Base-by-base conservation (phyloP, 2,888 invertebrate species). In the Hypomecis atomaria region DNA sequence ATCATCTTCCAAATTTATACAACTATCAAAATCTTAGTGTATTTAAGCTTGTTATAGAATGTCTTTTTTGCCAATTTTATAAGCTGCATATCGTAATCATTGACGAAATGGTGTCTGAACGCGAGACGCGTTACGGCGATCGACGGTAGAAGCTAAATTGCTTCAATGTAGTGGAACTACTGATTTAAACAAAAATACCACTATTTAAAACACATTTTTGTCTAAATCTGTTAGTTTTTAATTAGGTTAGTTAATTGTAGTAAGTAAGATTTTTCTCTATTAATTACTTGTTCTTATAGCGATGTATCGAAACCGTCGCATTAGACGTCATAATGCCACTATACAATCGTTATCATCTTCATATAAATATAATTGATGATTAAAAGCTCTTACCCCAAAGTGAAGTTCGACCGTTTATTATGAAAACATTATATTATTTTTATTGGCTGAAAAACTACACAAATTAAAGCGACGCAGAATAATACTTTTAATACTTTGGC, bases 1-100 rank as follows among this genome's bases (percentile, higher is more conserved):
- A 42, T 13, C 50, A 45, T 59, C 59, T 64, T 59, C 55, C 64
- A 64, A 38, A 34, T 64, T 50, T 59, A 49, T 64, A 59, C 54
- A 47, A 57, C 10, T 49, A 54, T 44, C 13, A 45, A 56, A 56
- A 9, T 45, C 37, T 37, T 13, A 43, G 34, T 43, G 42, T 52
- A 23, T 23, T 36, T 44, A 48, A 55, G 50, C 61, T 61, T 49
- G 49, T 47, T 40, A 56, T 40, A 10, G 0, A 23, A 34, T 44
- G 10, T 33, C 6, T 33, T 48, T 34, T 42, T 61, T 54, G 52
- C 59, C 43, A 60, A 55, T 61, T 55, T 49, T 43, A 13, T 11
- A 38, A 44, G 37, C 44, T 37, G 43, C 44, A 56, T 61, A 61
- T 49, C 48, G 13, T 53, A 43, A 38, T 38, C 8, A 36, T 10